Conservation (phyloP, 2,797 vertebrate genomes). For the Adelosebastes latens region DNA sequence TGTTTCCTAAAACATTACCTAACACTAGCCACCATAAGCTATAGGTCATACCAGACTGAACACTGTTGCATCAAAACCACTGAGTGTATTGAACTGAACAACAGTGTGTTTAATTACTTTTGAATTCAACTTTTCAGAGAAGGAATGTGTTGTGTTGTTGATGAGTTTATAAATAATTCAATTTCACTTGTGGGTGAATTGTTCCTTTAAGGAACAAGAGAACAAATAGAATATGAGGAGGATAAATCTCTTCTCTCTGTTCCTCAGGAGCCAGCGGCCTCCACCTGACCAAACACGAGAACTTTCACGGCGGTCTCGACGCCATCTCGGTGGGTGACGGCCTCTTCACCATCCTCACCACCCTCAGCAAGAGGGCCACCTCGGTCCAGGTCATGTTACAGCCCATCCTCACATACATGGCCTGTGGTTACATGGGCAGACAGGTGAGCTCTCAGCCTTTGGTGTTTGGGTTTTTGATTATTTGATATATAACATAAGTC, state of each 20-base stretch:
- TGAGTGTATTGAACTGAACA: not conserved
- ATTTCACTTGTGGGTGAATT: not conserved
- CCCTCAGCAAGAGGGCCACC: slow-evolving; percentile 96
- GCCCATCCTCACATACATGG: slow-evolving; percentile 99
- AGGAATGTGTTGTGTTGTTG: not conserved
- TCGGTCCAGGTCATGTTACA: slow-evolving; percentile 98
- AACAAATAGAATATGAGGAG: not conserved
- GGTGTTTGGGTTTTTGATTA: not conserved
- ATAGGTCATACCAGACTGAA: not conserved
- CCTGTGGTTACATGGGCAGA: slow-evolving; percentile 99
- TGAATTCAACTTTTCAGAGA: not conserved
- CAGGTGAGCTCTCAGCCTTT: slow-evolving; percentile 84
- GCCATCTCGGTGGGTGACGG: slow-evolving; percentile 99
- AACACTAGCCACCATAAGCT: not conserved
- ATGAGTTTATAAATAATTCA: not conserved
- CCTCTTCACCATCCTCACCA: slow-evolving; percentile 97
- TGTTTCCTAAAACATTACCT: not conserved
- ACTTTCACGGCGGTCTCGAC: slow-evolving; percentile 97
- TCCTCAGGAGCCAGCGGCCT: slow-evolving; percentile 95
- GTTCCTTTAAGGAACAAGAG: not conserved
- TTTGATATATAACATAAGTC: not conserved
- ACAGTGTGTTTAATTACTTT: not conserved
- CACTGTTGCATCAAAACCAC: not conserved
- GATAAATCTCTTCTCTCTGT: not conserved
- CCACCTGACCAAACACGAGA: slow-evolving; percentile 98